A percentile compares a stretch with the other conserved stretches of the same genome.
Conservation (phyloP, 2,888 invertebrate genomes). For the Heliconius aoede region DNA sequence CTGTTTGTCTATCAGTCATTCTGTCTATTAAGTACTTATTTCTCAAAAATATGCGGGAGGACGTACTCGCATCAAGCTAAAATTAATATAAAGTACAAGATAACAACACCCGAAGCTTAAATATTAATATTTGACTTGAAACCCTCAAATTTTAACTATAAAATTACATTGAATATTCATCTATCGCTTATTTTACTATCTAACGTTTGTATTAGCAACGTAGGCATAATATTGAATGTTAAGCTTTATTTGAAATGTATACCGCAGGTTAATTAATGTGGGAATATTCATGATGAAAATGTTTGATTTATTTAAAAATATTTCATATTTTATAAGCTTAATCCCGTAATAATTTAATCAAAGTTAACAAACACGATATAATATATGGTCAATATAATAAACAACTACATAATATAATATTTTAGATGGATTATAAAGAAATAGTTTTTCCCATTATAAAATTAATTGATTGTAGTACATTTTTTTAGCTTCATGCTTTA, state of each 20-base stretch:
- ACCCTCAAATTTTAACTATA: background rate
- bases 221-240: background rate
- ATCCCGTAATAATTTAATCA: background rate
- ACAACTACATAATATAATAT: background rate
- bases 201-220: background rate
- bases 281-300: conserved; percentile 30
- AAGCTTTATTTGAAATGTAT: conserved; percentile 3
- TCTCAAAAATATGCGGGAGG: too few relatives aligned
- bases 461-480: background rate
- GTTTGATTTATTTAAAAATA: conserved; percentile 8
- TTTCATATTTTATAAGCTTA: conserved; percentile 10
- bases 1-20: too few relatives aligned
- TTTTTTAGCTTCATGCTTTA: background rate
- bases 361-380: background rate
- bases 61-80: too few relatives aligned
- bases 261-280: conserved; percentile 14
- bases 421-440: too few relatives aligned
- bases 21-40: too few relatives aligned
- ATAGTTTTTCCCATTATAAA: background rate
- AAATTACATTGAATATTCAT: conserved; percentile 12
- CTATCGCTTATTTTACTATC: background rate
- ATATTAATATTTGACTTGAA: too few relatives aligned
- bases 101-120: too few relatives aligned
- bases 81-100: too few relatives aligned
- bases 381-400: background rate